Evolutionary conservation across 92 coral and sea anemone genomes (phyloP).

Genomic region (Desmophyllum pertusum): DNA sequence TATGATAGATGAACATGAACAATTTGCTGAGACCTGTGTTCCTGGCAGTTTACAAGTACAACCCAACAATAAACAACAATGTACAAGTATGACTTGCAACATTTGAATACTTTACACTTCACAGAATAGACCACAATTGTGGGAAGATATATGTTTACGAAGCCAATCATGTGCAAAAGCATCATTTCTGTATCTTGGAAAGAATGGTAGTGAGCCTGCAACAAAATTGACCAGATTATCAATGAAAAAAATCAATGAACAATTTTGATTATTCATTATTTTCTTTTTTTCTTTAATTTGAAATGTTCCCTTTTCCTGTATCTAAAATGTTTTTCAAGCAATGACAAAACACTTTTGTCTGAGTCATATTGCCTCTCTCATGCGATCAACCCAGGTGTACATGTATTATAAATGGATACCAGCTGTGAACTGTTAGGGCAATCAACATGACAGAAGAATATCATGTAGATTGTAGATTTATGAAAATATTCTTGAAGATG

Average conservation of each 20-base stretch:
- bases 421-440: too few relatives aligned
- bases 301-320: too few relatives aligned
- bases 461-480: too few relatives aligned
- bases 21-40: neutral
- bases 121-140: constrained; percentile 65
- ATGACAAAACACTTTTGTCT: too few relatives aligned
- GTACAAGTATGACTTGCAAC: neutral
- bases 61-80: neutral
- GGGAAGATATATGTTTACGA: constrained; percentile 62
- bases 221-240: too few relatives aligned
- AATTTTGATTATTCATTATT: neutral
- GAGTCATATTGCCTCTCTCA: too few relatives aligned
- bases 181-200: constrained; percentile 70
- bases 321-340: too few relatives aligned
- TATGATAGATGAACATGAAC: neutral
- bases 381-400: too few relatives aligned
- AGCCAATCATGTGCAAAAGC: constrained; percentile 66
- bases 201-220: constrained; percentile 50
- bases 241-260: neutral
- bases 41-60: neutral
- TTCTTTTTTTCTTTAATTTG: too few relatives aligned
- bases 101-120: constrained; percentile 13
- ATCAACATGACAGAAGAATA: too few relatives aligned
- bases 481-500: too few relatives aligned
- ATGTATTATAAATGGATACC: too few relatives aligned